phyloP scores from a whole-genome alignment of 2,113 vertebrate genomes.

The Istiophorus platypterus region DNA sequence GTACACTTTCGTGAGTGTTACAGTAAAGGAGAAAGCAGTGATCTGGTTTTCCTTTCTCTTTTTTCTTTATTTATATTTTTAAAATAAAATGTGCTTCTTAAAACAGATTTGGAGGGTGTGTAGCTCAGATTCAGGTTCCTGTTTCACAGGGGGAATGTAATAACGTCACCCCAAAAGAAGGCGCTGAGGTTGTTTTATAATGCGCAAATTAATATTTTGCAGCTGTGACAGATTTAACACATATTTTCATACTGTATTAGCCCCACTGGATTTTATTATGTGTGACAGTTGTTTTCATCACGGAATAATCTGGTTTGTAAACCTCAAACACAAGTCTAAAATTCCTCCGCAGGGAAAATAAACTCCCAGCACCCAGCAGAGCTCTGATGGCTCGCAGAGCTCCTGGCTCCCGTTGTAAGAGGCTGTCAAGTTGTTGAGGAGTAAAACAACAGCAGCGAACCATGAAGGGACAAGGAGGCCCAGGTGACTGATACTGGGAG shows the following conservation, averaged over 20 bases:
- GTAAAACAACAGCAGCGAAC: conserved; percentile 50
- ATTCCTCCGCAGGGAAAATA: conserved; percentile 69
- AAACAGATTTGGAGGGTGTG: background rate
- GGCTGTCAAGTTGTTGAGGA: conserved; percentile 46
- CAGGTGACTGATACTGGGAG: conserved; percentile 46
- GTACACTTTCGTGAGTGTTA: background rate
- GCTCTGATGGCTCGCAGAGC: conserved; percentile 25
- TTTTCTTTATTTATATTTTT: too few relatives aligned
- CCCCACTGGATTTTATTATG: conserved; percentile 49
- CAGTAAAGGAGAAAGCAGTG: background rate
- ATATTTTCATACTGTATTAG: conserved; percentile 24
- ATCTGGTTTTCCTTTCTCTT: too few relatives aligned
- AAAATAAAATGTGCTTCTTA: background rate
- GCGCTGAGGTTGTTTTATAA: background rate
- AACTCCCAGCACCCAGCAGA: conserved; percentile 58
- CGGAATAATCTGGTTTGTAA: conserved; percentile 65
- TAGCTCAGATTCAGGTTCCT: conserved; percentile 2
- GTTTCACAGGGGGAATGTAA: background rate
- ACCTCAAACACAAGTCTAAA: conserved; percentile 49
- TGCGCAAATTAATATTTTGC: background rate
- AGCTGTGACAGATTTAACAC: conserved; percentile 54
- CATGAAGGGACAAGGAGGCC: conserved; percentile 66
- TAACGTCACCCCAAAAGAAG: conserved; percentile 30
- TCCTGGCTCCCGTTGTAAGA: conserved; percentile 53
- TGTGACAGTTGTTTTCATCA: conserved; percentile 63